A percentile compares a stretch with the other conserved stretches of the same genome.
phyloP scores from a whole-genome alignment of 1,140 invertebrate genomes.

The Zaprionus taronus region DNA sequence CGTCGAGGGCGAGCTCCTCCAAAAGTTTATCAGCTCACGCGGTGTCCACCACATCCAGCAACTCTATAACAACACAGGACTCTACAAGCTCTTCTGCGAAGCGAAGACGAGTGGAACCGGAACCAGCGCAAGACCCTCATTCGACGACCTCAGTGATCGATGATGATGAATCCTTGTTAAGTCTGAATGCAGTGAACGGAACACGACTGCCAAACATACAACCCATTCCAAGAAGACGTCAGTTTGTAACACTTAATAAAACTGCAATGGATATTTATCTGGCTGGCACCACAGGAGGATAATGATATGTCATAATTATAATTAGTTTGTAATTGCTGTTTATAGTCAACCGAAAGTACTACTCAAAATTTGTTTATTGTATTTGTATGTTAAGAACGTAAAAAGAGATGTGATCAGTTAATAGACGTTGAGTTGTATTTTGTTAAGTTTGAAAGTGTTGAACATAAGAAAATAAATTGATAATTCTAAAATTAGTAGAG shows the following conservation, averaged over 20 bases:
- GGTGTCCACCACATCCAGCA: background rate
- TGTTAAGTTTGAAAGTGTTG: too few relatives aligned
- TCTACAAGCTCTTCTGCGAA: slow-evolving; percentile 14
- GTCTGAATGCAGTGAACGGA: slow-evolving; percentile 68
- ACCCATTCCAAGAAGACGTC: slow-evolving; percentile 60
- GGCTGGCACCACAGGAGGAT: slow-evolving; percentile 62
- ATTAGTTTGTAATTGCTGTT: background rate
- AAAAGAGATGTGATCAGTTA: background rate
- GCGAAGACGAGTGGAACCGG: slow-evolving; percentile 12
- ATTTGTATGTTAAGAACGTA: background rate
- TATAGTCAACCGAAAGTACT: background rate
- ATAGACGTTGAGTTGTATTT: too few relatives aligned
- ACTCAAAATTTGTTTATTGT: background rate
- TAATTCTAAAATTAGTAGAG: too few relatives aligned
- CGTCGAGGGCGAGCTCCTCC: slow-evolving; percentile 4
- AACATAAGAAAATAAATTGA: too few relatives aligned
- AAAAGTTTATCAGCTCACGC: background rate
- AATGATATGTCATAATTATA: slow-evolving; percentile 8
- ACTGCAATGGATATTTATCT: slow-evolving; percentile 62
- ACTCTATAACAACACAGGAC: background rate
- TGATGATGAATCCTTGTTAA: slow-evolving; percentile 54
- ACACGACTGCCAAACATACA: slow-evolving; percentile 63
- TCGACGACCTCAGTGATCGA: slow-evolving; percentile 10
- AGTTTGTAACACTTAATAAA: slow-evolving; percentile 33
- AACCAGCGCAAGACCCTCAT: background rate